A percentile compares a stretch with the other conserved stretches of the same genome.
Conservation (phyloP, 2,113 vertebrate species). For the mouse (Mus musculus) region DNA sequence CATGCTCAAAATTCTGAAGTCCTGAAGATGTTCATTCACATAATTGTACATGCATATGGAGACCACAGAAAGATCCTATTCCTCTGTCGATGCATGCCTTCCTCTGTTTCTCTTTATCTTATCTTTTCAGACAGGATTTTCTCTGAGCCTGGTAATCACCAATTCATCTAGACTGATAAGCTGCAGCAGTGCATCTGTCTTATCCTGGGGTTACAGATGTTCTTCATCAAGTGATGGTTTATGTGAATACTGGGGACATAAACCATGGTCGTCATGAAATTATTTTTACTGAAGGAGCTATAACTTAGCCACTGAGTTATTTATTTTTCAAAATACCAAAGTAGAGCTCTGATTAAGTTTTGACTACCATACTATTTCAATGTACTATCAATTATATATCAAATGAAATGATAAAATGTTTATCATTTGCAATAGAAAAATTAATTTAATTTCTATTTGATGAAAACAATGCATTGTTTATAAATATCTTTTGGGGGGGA, state of each 20-base stretch:
- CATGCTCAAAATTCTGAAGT: not conserved
- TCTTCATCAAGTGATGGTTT: not conserved
- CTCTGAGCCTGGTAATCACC: not conserved
- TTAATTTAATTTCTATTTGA: constrained; percentile 22
- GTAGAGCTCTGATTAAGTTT: not conserved
- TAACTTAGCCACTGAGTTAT: not conserved
- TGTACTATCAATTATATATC: not conserved
- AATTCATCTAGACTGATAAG: not conserved
- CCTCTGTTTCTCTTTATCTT: not conserved
- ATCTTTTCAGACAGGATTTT: not conserved
- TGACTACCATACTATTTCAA: constrained; percentile 19
- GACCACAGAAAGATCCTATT: not conserved
- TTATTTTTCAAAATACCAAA: not conserved
- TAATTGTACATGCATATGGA: not conserved
- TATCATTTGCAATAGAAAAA: constrained; percentile 29
- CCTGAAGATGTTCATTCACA: not conserved
- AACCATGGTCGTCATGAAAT: not conserved
- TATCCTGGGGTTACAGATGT: not conserved
- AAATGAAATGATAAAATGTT: constrained; percentile 16
- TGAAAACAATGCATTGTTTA: constrained; percentile 13
- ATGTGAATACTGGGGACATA: not conserved
- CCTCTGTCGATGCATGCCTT: not conserved
- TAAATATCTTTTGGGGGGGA: not conserved
- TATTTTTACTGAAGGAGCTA: not conserved
- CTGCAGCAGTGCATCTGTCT: not conserved